Evolutionary conservation across 2,888 invertebrate genomes (phyloP).

Genomic region (Nephrocerus scutellatus): DNA sequence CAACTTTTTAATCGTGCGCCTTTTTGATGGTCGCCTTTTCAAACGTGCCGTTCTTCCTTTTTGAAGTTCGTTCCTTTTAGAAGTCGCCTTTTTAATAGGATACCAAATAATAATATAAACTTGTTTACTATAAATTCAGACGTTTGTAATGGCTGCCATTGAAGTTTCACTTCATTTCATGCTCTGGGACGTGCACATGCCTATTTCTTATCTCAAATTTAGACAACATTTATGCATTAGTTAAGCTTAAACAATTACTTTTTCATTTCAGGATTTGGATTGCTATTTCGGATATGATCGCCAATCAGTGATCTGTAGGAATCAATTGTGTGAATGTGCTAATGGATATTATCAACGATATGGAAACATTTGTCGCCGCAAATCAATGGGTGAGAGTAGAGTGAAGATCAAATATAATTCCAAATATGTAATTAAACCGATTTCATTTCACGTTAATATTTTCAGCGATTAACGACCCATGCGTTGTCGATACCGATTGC

Average conservation of each 20-base stretch:
- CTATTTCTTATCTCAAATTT: not conserved
- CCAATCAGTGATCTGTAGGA: slow-evolving; percentile 41
- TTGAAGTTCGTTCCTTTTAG: no score
- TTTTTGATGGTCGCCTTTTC: no score
- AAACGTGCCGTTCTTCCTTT: no score
- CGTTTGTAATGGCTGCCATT: no score
- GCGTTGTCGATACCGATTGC: slow-evolving; percentile 45
- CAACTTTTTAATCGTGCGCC: no score
- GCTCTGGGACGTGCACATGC: not conserved
- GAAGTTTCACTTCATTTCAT: no score
- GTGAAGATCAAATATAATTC: not conserved
- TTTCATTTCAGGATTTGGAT: slow-evolving; percentile 35
- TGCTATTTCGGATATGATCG: slow-evolving; percentile 47
- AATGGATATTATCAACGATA: slow-evolving; percentile 46
- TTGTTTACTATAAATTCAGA: no score
- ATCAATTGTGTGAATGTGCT: slow-evolving; percentile 42
- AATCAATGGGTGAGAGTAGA: slow-evolving; percentile 40
- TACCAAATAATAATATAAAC: no score
- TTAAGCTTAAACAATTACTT: not conserved
- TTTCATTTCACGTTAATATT: not conserved
- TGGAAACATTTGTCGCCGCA: slow-evolving; percentile 46
- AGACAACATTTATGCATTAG: not conserved
- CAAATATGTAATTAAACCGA: not conserved
- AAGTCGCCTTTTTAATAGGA: no score
- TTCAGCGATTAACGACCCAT: slow-evolving; percentile 40